Evolutionary conservation across 1,140 invertebrate species (phyloP), one percentile per base, ranked within the genome.

Genomic region (Copidosoma floridanum): DNA sequence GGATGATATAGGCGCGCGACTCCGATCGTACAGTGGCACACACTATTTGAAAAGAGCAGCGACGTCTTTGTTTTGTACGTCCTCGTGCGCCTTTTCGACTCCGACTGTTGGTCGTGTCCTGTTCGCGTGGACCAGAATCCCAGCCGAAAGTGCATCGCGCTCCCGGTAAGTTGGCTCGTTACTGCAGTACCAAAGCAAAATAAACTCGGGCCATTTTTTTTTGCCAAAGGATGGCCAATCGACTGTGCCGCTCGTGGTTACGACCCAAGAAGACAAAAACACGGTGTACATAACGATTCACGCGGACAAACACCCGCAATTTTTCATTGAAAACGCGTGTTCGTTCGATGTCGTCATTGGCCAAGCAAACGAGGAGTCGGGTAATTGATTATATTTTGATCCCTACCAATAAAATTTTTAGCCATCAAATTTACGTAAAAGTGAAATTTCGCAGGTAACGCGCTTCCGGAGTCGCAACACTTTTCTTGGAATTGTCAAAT

Each of bases 201-300:
- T 0, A 57, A 43, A 14, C 38, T 21, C 40, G n/a, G 44, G 56
- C 18, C 51, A 57, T 59, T 61, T 23, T 59, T 24, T 52, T 63
- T 37, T 60, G 6, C 16, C 18, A 43, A 10, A 74, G 72, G 72
- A 75, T 55, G 71, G 65, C 0, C 63, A 65, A 32, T 57, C 35
- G 10, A 70, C 76, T 57, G 63, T 83, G 23, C 82, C 84, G 5
- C 61, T 84, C 8, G 77, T 84, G 0, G 61, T 85, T 10, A 83
- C 80, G 2, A 80, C 75, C 3, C 81, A 83, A 68, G 81, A 85
- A 65, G 78, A 82, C 14, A 82, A 83, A 63, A 83, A 82, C 23
- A 82, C 83, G 41, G 80, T 80, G 0, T 88, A 82, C 59, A 71
- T 89, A 35, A 80, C 84, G 23, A 72, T 87, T 27, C 81, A 85